Conservation (phyloP, 92 coral and sea anemone species). For the Phenganax subtilis region DNA sequence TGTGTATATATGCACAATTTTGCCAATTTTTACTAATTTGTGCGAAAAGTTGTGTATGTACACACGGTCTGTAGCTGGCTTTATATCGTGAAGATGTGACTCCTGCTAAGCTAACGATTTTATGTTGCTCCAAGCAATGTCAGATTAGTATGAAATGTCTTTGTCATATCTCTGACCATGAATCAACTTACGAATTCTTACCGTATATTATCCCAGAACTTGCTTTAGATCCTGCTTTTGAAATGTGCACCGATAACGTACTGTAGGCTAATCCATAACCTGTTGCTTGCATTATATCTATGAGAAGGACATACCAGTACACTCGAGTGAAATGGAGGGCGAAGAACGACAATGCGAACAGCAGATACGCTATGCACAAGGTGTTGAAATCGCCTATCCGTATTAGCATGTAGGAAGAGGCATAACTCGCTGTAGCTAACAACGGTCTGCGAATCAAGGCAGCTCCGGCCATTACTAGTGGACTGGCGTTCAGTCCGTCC, state of each 20-base stretch:
- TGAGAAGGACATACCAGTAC: neutral
- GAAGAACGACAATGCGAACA: neutral
- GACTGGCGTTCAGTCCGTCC: neutral
- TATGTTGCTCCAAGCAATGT: too few relatives aligned
- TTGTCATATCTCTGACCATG: neutral
- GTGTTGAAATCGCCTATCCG: neutral
- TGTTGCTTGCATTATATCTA: neutral
- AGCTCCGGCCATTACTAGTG: neutral
- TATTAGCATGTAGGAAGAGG: neutral
- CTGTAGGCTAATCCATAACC: conserved; percentile 1
- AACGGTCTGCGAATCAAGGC: conserved; percentile 6
- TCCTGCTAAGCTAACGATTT: too few relatives aligned
- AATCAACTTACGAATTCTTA: neutral
- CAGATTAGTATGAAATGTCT: neutral
- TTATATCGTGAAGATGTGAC: too few relatives aligned
- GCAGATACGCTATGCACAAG: neutral
- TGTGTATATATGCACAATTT: too few relatives aligned
- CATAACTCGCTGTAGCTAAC: neutral
- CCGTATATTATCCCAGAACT: neutral
- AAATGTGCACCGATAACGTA: neutral
- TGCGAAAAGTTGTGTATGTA: too few relatives aligned
- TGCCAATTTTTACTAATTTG: too few relatives aligned
- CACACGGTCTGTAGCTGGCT: too few relatives aligned
- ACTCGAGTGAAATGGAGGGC: neutral
- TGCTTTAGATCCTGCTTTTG: conserved; percentile 10